phyloP scores from a whole-genome alignment of 1,140 invertebrate species.

The Sweltsa coloradensis region DNA sequence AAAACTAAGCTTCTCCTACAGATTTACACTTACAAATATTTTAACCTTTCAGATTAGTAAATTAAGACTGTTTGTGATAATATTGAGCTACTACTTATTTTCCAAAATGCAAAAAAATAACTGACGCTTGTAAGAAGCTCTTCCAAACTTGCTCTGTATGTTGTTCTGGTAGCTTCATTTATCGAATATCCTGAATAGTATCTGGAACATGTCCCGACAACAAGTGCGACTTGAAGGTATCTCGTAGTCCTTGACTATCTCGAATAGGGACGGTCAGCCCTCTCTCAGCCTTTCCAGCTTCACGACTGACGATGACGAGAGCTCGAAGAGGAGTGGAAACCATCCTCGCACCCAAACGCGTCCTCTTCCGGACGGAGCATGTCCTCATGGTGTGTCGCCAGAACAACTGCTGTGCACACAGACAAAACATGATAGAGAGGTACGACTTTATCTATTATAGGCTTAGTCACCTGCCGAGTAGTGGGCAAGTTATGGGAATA shows the following conservation, averaged over 20 bases:
- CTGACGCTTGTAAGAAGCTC: no score
- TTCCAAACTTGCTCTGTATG: slow-evolving; percentile 88
- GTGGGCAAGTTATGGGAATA: no score
- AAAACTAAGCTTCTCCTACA: no score
- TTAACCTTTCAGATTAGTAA: no score
- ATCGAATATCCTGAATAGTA: slow-evolving; percentile 98
- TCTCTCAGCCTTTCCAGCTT: slow-evolving; percentile 79
- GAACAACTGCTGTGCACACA: no score
- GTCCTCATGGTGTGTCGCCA: slow-evolving; percentile 64
- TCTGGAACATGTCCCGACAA: slow-evolving; percentile 97
- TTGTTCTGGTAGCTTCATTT: slow-evolving; percentile 97
- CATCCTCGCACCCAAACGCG: slow-evolving; percentile 78
- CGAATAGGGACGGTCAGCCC: slow-evolving; percentile 88
- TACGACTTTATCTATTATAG: no score
- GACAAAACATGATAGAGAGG: no score
- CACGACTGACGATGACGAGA: slow-evolving; percentile 93
- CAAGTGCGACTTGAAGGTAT: slow-evolving; percentile 89
- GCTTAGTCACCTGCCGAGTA: no score
- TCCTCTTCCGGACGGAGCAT: slow-evolving; percentile 54
- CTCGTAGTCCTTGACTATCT: slow-evolving; percentile 96
- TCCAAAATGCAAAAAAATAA: no score
- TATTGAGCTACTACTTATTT: no score
- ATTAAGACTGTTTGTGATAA: no score
- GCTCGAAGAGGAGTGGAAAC: slow-evolving; percentile 96
- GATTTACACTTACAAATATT: no score